These are phyloP conservation scores for Aphidius colemani DNA, from an alignment of 2,888 invertebrate genomes.

Conservation along the genomic window DNA sequence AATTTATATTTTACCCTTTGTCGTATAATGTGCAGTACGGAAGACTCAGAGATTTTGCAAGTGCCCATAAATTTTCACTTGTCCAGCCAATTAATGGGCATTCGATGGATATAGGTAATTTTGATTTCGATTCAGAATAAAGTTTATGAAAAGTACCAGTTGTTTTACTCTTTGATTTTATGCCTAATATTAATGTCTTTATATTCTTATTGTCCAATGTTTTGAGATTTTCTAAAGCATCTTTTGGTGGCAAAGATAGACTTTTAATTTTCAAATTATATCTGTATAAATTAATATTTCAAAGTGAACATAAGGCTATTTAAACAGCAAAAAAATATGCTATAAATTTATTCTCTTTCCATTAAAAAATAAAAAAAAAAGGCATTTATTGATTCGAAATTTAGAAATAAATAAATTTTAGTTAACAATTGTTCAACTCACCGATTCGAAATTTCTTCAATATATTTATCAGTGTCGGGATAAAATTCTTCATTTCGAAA, in stretches of 20 bases:
- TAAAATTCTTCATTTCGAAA: constrained; percentile 21
- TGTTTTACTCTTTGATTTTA: constrained; percentile 20
- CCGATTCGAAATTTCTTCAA: constrained; percentile 33
- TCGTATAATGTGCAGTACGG: constrained; percentile 31
- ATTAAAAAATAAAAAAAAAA: background rate
- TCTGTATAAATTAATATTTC: constrained; percentile 27
- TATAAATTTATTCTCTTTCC: background rate
- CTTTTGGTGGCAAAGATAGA: constrained; percentile 19
- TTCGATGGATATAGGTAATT: constrained; percentile 31
- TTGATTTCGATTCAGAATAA: constrained; percentile 6
- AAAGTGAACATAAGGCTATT: too few species aligned
- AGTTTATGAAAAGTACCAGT: constrained; percentile 21
- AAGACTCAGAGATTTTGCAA: constrained; percentile 39
- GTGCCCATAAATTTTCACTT: constrained; percentile 35
- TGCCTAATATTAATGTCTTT: constrained; percentile 38
- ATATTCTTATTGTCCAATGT: constrained; percentile 32
- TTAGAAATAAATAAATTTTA: constrained; percentile 1
- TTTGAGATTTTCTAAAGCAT: constrained; percentile 28
- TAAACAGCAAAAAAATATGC: too few species aligned
- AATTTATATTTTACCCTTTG: constrained; percentile 9
- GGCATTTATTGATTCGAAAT: background rate
- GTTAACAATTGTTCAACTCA: constrained; percentile 16
- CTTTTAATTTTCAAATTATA: constrained; percentile 32
- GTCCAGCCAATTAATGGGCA: constrained; percentile 43
- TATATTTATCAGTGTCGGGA: constrained; percentile 24